Evolutionary conservation across 2,888 invertebrate genomes (phyloP), one percentile per base, ranked within the genome.

Genomic region (Hyposoter dolosus): DNA sequence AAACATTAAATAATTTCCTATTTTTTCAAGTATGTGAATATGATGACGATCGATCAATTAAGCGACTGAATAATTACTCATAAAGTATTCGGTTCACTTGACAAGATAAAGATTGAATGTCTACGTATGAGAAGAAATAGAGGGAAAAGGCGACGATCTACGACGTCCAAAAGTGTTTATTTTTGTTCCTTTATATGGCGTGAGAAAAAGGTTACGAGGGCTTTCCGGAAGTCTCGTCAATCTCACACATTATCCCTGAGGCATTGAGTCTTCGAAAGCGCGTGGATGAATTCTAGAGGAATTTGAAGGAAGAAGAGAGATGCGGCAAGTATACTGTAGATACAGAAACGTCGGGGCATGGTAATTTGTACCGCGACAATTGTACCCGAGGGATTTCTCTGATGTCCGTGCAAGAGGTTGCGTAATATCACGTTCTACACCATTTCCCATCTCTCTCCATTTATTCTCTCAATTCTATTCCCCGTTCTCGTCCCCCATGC

Each of bases 291-390:
- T 68, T 28, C 60, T 40, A 82, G n/a, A 69, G 69, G 35, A 82
- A 71, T 50, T 60, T 43, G 15, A 19, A 15, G 23, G 66, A 45
- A 56, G 53, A 45, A 69, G 60, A 40, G 77, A 50, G 50, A 50
- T 17, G n/a, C 40, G 47, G 63, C 10, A 63, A 60, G 63, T 40
- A 71, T 50, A 43, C 50, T 23, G 32, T 45, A 53, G 28, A 43
- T 19, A 56, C 17, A 47, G 69, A 71, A 76, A 82, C 50, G 60
- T 76, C 71, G 87, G 86, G 87, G 87, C 86, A 88, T 88, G 91
- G 91, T 92, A 92, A 91, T 92, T 91, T 89, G 90, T 89, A 89
- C 90, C 88, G 88, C 89, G 90, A 90, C 90, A 89, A 91, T 91
- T 88, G 91, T 83, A 89, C 91, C 89, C 91, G n/a, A 81, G 91